Evolutionary conservation across 2,888 invertebrate genomes (phyloP), one percentile per base, ranked within the genome.

Genomic region (Margaritifera margaritifera): DNA sequence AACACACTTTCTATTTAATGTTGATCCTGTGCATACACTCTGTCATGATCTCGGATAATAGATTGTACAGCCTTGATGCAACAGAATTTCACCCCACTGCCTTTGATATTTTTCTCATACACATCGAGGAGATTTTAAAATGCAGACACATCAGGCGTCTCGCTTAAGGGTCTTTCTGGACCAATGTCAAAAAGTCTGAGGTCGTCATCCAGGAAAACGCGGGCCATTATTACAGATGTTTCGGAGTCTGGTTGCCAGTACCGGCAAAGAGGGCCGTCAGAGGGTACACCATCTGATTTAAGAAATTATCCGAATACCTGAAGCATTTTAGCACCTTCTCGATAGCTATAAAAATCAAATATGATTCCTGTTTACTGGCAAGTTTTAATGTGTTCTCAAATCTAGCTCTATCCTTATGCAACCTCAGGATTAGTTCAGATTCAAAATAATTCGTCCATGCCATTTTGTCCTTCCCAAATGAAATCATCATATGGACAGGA

Each of bases 231-330:
- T 0, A 84, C 85, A 4, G 85, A 80, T 1, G 84, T 83, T 78
- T 76, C 0, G 84, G 82, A 15, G 84, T 84, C 65, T 84, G 83
- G 66, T 85, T 85, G 3, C 85, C 85, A 8, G 85, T 85, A 8
- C 84, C 85, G 72, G 84, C 84, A 67, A 85, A 85, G n/a, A 85
- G 63, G 1, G 85, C 84, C 31, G 83, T 83, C 24, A 85, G 69
- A 2, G 85, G 85, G 50, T 80, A 82, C 1, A 85, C 84, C 84
- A 84, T 85, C 22, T 79, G 68, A 59, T 84, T 78, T 60, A 80
- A 75, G 60, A 85, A 84, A n/a, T 78, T 79, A n/a, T 82, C 80
- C 25, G 85, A 84, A 62, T 81, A 82, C 15, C 81, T 78, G 67
- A 82, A 81, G 78, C 79, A 80, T 54, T 76, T 78, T 25, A 84